These are phyloP conservation scores for Rugalucina vietnamica DNA, from an alignment of 2,888 invertebrate genomes.

Conservation along the genomic window DNA sequence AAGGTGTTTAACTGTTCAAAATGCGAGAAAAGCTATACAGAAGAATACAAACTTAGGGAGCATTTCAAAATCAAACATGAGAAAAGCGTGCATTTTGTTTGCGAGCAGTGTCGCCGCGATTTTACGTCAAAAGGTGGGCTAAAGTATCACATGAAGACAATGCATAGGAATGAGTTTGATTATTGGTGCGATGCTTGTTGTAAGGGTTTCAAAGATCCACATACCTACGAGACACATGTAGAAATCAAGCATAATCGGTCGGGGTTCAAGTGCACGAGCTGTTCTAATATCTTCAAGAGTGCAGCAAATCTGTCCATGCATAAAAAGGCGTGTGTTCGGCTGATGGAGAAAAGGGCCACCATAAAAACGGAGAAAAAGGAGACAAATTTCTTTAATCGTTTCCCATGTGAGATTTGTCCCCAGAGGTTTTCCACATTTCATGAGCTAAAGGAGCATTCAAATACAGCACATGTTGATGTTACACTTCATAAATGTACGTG, in stretches of 20 bases:
- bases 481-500: slow-evolving; percentile 46
- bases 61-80: slow-evolving; percentile 59
- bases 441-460: slow-evolving; percentile 48
- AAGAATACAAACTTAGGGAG: slow-evolving; percentile 52
- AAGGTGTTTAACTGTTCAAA: slow-evolving; percentile 42
- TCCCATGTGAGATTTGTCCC: slow-evolving; percentile 47
- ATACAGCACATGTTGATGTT: slow-evolving; percentile 48
- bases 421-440: slow-evolving; percentile 26
- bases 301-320: slow-evolving; percentile 52
- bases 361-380: neutral
- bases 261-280: slow-evolving; percentile 47
- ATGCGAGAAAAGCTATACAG: slow-evolving; percentile 52
- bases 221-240: slow-evolving; percentile 49
- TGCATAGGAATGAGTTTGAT: slow-evolving; percentile 47
- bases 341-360: neutral
- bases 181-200: slow-evolving; percentile 58
- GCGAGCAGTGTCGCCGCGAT: slow-evolving; percentile 50
- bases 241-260: slow-evolving; percentile 48
- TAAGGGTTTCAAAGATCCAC: slow-evolving; percentile 53
- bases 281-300: slow-evolving; percentile 48
- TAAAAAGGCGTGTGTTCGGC: slow-evolving; percentile 35
- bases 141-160: slow-evolving; percentile 51
- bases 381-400: neutral
- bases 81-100: slow-evolving; percentile 51
- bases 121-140: slow-evolving; percentile 61